A percentile compares a stretch with the other conserved stretches of the same genome.
Conservation (phyloP, 2,113 vertebrate genomes). For the Menidia beryllina region DNA sequence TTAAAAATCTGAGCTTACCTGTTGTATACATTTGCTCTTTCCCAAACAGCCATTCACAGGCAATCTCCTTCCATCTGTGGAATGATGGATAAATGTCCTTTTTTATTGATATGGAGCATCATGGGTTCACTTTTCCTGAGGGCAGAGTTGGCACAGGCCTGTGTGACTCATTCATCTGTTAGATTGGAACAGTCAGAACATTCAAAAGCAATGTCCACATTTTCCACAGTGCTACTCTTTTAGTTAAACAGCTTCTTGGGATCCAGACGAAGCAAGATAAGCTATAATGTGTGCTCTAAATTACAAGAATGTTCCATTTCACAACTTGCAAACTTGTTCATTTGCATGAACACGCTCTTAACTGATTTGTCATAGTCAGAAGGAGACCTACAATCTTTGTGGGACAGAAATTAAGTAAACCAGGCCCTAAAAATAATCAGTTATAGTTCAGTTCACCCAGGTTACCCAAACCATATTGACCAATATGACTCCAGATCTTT, state of each 20-base stretch:
- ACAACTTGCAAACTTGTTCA: slow-evolving; percentile 43
- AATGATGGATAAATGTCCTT: slow-evolving; percentile 49
- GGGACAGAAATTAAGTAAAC: slow-evolving; percentile 6
- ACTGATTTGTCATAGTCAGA: slow-evolving; percentile 55
- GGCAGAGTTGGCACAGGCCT: slow-evolving; percentile 60
- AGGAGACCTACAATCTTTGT: slow-evolving; percentile 13
- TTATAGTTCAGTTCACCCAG: background rate
- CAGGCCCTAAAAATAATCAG: background rate
- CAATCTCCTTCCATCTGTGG: slow-evolving; percentile 46
- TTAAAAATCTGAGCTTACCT: slow-evolving; percentile 40
- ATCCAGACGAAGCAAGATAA: slow-evolving; percentile 43
- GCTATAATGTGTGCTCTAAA: slow-evolving; percentile 73
- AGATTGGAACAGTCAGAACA: slow-evolving; percentile 79
- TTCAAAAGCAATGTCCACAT: slow-evolving; percentile 62
- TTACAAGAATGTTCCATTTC: slow-evolving; percentile 71
- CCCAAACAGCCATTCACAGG: slow-evolving; percentile 42
- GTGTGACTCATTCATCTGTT: slow-evolving; percentile 80
- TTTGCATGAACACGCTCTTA: slow-evolving; percentile 48
- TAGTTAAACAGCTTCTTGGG: slow-evolving; percentile 64
- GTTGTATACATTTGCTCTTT: slow-evolving; percentile 56
- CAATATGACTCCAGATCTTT: background rate
- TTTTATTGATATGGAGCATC: slow-evolving; percentile 71
- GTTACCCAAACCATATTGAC: background rate
- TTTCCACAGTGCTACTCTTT: slow-evolving; percentile 62
- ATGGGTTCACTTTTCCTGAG: slow-evolving; percentile 65